Evolutionary conservation across 2,797 vertebrate species (phyloP).

Genomic region (Alexandromys oeconomus): DNA sequence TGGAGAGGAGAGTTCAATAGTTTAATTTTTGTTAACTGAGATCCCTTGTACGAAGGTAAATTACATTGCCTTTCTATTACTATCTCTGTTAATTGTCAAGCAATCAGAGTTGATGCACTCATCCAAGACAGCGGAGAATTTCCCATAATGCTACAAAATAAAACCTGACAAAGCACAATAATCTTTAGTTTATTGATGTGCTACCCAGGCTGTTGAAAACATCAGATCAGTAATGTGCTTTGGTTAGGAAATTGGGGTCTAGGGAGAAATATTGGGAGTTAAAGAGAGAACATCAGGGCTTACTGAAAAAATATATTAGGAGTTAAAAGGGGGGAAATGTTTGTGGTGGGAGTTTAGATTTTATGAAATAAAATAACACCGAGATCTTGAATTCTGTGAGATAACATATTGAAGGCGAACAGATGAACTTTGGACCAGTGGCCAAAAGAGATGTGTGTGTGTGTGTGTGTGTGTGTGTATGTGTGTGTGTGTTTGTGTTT

Average conservation of each 20-base stretch:
- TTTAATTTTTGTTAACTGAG: slow-evolving; percentile 93
- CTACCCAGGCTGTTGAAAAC: slow-evolving; percentile 88
- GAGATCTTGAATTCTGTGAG: slow-evolving; percentile 63
- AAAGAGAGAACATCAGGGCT: slow-evolving; percentile 82
- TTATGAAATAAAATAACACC: slow-evolving; percentile 70
- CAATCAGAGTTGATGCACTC: slow-evolving; percentile 93
- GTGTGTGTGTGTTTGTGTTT: not conserved
- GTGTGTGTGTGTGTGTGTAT: not conserved
- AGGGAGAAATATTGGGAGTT: slow-evolving; percentile 86
- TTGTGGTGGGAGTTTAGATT: slow-evolving; percentile 79
- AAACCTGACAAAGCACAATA: slow-evolving; percentile 94
- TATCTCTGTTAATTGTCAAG: slow-evolving; percentile 93
- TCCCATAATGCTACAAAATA: slow-evolving; percentile 93
- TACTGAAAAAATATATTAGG: slow-evolving; percentile 76
- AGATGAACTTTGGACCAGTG: slow-evolving; percentile 48
- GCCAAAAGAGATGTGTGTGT: slow-evolving; percentile 23
- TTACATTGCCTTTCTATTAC: slow-evolving; percentile 93
- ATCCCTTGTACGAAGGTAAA: slow-evolving; percentile 93
- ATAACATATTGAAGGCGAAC: slow-evolving; percentile 19
- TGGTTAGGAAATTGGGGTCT: slow-evolving; percentile 89
- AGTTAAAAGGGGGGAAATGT: slow-evolving; percentile 76
- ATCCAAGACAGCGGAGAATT: slow-evolving; percentile 92
- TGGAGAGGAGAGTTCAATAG: slow-evolving; percentile 91
- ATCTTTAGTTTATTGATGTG: slow-evolving; percentile 92
- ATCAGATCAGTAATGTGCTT: slow-evolving; percentile 89